Conservation (phyloP, 1,140 invertebrate genomes). For the Drosophila tsacasi region DNA sequence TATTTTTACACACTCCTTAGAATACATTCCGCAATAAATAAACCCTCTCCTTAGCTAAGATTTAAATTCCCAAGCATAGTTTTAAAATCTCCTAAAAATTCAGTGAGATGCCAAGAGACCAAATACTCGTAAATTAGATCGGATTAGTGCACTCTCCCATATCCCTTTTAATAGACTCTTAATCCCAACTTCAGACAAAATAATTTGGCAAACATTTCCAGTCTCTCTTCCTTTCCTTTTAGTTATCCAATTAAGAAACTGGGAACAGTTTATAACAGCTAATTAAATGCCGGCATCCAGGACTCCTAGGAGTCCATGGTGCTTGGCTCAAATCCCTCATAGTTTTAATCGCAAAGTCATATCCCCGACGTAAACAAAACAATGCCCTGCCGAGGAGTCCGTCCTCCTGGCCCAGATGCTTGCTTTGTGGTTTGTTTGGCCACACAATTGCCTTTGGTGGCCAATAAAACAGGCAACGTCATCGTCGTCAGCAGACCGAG, state of each 20-base stretch:
- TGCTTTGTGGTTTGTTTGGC: constrained; percentile 61
- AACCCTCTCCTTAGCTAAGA: neutral
- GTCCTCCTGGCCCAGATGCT: constrained; percentile 48
- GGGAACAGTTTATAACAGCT: constrained; percentile 31
- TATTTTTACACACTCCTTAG: neutral
- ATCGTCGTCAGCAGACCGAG: constrained; percentile 50
- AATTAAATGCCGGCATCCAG: constrained; percentile 40
- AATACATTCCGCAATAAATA: neutral
- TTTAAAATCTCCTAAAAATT: neutral
- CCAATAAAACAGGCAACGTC: constrained; percentile 66
- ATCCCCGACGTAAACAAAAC: constrained; percentile 59
- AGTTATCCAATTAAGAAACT: constrained; percentile 45
- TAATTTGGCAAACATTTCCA: constrained; percentile 30
- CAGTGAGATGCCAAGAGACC: neutral
- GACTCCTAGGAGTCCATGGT: constrained; percentile 22
- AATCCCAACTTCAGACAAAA: constrained; percentile 25
- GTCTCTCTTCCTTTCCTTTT: neutral
- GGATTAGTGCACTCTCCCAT: constrained; percentile 4
- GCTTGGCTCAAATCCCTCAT: constrained; percentile 23
- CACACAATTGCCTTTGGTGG: constrained; percentile 75
- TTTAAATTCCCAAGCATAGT: neutral
- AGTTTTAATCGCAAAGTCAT: constrained; percentile 66
- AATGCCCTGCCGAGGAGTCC: constrained; percentile 28
- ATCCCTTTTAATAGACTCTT: constrained; percentile 30
- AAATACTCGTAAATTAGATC: neutral